Evolutionary conservation across 2,888 invertebrate genomes (phyloP).

Genomic region (Trichopoda pennipes): DNA sequence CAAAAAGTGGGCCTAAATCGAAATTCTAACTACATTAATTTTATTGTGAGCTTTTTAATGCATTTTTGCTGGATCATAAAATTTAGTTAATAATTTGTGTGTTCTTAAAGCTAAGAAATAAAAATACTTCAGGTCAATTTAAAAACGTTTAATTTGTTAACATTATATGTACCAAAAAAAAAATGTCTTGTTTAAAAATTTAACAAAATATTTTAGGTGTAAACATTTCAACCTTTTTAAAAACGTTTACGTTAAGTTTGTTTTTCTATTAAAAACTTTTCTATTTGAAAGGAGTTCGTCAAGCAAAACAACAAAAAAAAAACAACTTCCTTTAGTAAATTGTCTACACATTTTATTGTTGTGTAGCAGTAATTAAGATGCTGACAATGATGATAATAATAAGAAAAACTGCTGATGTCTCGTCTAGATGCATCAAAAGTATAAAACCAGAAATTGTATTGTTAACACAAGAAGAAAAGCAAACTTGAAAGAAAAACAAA

Average conservation of each 20-base stretch:
- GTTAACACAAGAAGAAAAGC: neutral
- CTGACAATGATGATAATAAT: constrained; percentile 17
- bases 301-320: neutral
- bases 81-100: too few species aligned
- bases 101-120: too few species aligned
- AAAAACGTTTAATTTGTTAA: too few species aligned
- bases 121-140: too few species aligned
- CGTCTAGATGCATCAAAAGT: constrained; percentile 51
- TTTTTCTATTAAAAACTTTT: constrained; percentile 27
- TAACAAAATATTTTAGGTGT: neutral
- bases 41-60: too few species aligned
- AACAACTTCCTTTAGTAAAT: constrained; percentile 36
- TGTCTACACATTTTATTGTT: constrained; percentile 36
- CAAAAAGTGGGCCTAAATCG: too few species aligned
- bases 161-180: too few species aligned
- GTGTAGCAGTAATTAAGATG: constrained; percentile 41
- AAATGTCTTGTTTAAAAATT: neutral
- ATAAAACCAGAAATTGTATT: constrained; percentile 42
- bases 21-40: too few species aligned
- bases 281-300: constrained; percentile 11
- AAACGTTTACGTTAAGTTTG: neutral
- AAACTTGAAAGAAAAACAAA: constrained; percentile 1
- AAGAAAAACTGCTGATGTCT: constrained; percentile 46
- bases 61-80: too few species aligned
- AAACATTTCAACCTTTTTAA: constrained; percentile 4